These are phyloP conservation scores for Cecropterus lyciades DNA, from an alignment of 1,140 invertebrate species.

Conservation along the genomic window DNA sequence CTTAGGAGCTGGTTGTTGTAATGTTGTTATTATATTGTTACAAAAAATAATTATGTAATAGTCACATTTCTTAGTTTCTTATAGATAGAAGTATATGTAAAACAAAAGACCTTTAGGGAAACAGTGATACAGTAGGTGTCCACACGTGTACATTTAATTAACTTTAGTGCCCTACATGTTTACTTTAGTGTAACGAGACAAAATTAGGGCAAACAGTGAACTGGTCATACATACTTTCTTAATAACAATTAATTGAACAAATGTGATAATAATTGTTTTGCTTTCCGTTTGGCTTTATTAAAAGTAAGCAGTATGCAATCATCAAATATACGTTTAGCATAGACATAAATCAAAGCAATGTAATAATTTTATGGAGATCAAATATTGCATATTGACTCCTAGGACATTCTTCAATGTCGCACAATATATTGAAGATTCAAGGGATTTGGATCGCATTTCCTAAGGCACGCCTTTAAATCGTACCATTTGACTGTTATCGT, in stretches of 20 bases:
- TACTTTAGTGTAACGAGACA: constrained; percentile 1
- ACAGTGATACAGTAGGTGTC: neutral
- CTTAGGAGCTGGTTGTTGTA: too few relatives aligned
- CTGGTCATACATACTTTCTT: neutral
- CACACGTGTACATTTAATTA: constrained; percentile 5
- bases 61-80: too few relatives aligned
- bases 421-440: neutral
- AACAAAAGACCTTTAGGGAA: constrained; percentile 13
- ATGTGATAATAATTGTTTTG: too few relatives aligned
- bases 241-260: neutral
- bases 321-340: too few relatives aligned
- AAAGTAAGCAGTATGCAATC: too few relatives aligned
- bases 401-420: neutral
- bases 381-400: neutral
- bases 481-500: neutral
- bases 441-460: neutral
- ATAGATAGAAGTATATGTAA: constrained; percentile 14
- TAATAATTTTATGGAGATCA: neutral
- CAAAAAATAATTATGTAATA: too few relatives aligned
- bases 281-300: too few relatives aligned
- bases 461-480: neutral
- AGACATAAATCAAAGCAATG: too few relatives aligned
- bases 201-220: neutral
- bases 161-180: constrained; percentile 2
- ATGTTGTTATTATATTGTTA: too few relatives aligned